Evolutionary conservation across 64 coral and sea anemone genomes (phyloP).

Genomic region (Porites lutea): DNA sequence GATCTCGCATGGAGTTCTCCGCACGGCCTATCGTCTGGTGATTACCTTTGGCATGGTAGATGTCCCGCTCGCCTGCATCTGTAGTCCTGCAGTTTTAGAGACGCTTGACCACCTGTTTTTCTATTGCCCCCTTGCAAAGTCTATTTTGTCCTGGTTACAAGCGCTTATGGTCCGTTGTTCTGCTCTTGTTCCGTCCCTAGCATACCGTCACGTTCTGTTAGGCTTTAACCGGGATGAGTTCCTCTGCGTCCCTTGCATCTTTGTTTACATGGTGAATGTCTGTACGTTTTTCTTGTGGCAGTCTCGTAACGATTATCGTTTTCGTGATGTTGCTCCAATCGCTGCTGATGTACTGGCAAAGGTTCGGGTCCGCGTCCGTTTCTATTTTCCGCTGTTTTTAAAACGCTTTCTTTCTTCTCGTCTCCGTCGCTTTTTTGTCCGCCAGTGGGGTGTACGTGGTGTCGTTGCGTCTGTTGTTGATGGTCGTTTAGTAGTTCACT

Average conservation of each 20-base stretch:
- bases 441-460: no score
- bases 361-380: background rate
- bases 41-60: no score
- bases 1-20: constrained; percentile 58
- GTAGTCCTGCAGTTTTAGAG: background rate
- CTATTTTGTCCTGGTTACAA: no score
- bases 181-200: constrained; percentile 13
- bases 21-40: constrained; percentile 30
- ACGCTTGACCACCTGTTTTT: background rate
- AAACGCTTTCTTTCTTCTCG: no score
- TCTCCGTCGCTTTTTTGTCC: no score
- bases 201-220: background rate
- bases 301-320: constrained; percentile 1
- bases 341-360: background rate
- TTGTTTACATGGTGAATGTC: background rate
- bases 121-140: no score
- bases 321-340: background rate
- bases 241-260: background rate
- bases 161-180: background rate
- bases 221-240: background rate
- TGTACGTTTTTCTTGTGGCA: constrained; percentile 39
- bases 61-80: background rate
- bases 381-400: no score
- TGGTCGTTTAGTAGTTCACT: no score
- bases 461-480: no score